A percentile compares a stretch with the other conserved stretches of the same genome.
phyloP scores from a whole-genome alignment of 2,797 vertebrate species.

The Ptychobarbus kaznakovi region DNA sequence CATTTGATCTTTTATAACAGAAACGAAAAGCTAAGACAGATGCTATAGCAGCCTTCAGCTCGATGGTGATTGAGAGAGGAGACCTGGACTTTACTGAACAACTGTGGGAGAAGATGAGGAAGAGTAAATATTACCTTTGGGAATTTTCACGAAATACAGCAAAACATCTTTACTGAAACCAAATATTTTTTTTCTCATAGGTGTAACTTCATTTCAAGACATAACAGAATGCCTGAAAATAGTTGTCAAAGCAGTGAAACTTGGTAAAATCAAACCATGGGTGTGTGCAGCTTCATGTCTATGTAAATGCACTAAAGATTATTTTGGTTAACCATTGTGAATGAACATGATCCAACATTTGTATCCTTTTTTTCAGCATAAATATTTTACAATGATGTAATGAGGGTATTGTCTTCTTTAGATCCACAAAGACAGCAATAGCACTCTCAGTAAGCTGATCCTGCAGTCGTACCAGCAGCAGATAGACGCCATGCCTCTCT shows the following conservation, averaged over 20 bases:
- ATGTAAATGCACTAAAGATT: background rate
- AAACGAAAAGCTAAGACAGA: slow-evolving; percentile 76
- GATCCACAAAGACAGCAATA: slow-evolving; percentile 93
- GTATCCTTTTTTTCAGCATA: background rate
- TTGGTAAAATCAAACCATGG: slow-evolving; percentile 90
- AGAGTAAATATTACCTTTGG: slow-evolving; percentile 77
- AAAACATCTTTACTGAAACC: background rate
- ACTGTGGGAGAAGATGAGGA: slow-evolving; percentile 92
- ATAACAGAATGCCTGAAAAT: slow-evolving; percentile 85
- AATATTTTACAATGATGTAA: background rate
- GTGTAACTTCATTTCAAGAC: slow-evolving; percentile 89
- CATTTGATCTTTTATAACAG: slow-evolving; percentile 66
- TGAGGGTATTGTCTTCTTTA: slow-evolving; percentile 59
- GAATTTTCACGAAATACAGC: background rate
- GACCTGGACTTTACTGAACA: slow-evolving; percentile 95
- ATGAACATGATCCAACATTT: background rate
- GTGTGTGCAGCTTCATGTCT: slow-evolving; percentile 74
- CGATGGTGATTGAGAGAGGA: slow-evolving; percentile 81
- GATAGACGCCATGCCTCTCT: slow-evolving; percentile 82
- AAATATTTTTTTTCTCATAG: slow-evolving; percentile 69
- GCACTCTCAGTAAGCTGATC: slow-evolving; percentile 89
- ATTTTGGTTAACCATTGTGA: background rate
- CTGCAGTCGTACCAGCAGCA: slow-evolving; percentile 89
- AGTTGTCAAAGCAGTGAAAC: slow-evolving; percentile 83
- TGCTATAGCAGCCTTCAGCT: slow-evolving; percentile 75